Percentiles rank a stretch among this genome's conserved stretches.
phyloP scores from a whole-genome alignment of 2,797 vertebrate species.

The Kryptopterus vitreolus region DNA sequence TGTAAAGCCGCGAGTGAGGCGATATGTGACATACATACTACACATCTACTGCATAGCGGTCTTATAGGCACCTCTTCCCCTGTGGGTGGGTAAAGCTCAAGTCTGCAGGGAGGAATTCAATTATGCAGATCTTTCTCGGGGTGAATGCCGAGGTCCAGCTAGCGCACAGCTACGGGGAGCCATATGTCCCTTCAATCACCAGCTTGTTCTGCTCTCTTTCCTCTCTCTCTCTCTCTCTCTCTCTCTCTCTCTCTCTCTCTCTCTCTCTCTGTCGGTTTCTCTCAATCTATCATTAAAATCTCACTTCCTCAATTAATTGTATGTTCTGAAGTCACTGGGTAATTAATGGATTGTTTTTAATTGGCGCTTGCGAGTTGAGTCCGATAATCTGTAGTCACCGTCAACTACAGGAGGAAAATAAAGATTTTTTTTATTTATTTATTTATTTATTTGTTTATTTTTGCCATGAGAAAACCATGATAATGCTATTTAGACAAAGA shows the following conservation, averaged over 20 bases:
- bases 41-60: slow-evolving; percentile 47
- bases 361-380: no score
- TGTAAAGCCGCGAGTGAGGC: neutral
- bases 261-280: neutral
- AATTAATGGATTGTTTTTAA: neutral
- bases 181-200: slow-evolving; percentile 37
- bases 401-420: no score
- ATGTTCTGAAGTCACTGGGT: neutral
- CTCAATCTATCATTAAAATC: neutral
- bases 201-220: neutral
- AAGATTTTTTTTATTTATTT: no score
- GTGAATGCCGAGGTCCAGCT: slow-evolving; percentile 35
- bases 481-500: neutral
- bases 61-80: slow-evolving; percentile 31
- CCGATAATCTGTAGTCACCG: no score
- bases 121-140: slow-evolving; percentile 52
- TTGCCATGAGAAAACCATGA: neutral
- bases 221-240: neutral
- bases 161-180: slow-evolving; percentile 22
- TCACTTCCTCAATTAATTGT: neutral
- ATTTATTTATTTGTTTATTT: no score
- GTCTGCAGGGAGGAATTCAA: slow-evolving; percentile 48
- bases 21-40: neutral
- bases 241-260: slow-evolving; percentile 5
- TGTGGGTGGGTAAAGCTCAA: slow-evolving; percentile 33